Conservation (phyloP, 2,113 vertebrate genomes). For the Bolborhynchus lineola region DNA sequence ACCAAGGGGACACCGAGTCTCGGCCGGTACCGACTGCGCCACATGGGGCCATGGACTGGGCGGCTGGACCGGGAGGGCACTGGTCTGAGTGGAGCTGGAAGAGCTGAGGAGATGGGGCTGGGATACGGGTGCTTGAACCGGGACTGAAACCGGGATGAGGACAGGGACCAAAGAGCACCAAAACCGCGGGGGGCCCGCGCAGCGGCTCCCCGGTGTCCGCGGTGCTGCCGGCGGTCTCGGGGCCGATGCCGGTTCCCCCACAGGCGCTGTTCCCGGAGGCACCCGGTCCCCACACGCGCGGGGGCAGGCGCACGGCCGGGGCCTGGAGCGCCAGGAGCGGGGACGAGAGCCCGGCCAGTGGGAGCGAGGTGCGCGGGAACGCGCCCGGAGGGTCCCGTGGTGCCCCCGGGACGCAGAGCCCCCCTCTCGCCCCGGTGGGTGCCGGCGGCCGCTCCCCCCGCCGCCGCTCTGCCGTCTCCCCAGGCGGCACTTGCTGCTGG, state of each 20-base stretch:
- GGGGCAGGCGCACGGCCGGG: too few relatives aligned
- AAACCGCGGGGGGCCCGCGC: neutral
- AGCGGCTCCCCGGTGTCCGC: neutral
- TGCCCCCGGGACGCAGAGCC: neutral
- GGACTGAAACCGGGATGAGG: neutral
- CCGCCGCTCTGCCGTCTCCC: neutral
- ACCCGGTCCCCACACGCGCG: neutral
- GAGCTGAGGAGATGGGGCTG: neutral
- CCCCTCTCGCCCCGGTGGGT: neutral
- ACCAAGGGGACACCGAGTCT: neutral
- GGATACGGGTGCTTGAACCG: neutral
- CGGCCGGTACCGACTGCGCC: neutral
- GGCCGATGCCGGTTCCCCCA: neutral
- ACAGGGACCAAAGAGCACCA: neutral
- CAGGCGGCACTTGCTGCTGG: slow-evolving; percentile 4
- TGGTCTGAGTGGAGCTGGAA: neutral
- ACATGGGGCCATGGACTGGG: neutral
- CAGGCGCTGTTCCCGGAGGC: neutral
- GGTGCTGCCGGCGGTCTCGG: neutral
- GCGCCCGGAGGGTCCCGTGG: too few relatives aligned
- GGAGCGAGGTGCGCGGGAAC: neutral
- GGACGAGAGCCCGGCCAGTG: neutral
- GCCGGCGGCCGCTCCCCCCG: too few relatives aligned
- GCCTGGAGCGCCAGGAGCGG: neutral
- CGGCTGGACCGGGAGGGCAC: neutral